phyloP scores from a whole-genome alignment of 2,113 vertebrate species.

The Alethe diademata region DNA sequence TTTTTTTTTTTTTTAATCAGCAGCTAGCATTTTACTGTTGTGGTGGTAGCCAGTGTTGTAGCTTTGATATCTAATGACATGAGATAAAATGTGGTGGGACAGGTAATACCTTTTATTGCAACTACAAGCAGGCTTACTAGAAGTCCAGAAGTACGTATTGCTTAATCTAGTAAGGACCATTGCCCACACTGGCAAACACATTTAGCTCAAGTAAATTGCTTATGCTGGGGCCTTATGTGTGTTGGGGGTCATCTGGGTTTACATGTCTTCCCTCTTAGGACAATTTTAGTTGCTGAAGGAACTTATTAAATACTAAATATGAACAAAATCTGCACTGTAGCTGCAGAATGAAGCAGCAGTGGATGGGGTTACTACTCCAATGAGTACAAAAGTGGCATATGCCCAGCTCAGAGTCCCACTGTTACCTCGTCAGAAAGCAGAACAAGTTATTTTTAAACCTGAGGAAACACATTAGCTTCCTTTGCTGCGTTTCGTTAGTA shows the following conservation, averaged over 20 bases:
- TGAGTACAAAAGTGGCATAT: not conserved
- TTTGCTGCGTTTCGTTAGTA: not conserved
- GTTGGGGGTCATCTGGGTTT: not conserved
- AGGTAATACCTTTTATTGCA: not conserved
- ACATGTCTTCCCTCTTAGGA: not conserved
- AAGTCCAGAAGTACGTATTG: not conserved
- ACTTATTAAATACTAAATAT: not conserved
- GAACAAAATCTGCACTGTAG: not conserved
- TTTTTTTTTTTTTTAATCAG: not conserved
- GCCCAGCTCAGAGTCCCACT: not conserved
- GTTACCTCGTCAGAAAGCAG: not conserved
- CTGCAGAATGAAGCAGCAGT: not conserved
- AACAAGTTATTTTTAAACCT: constrained; percentile 43
- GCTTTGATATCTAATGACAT: not conserved
- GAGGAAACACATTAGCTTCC: constrained; percentile 33
- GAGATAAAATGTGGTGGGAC: not conserved
- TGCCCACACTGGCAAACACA: not conserved
- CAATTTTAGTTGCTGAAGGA: not conserved
- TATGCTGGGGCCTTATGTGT: not conserved
- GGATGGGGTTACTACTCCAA: not conserved
- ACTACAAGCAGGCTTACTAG: not conserved
- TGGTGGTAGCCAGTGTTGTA: not conserved
- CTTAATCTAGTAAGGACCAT: not conserved
- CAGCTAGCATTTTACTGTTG: not conserved
- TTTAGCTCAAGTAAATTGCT: not conserved